Conservation (phyloP, 2,888 invertebrate species). For the Drosophila nr. medialis region DNA sequence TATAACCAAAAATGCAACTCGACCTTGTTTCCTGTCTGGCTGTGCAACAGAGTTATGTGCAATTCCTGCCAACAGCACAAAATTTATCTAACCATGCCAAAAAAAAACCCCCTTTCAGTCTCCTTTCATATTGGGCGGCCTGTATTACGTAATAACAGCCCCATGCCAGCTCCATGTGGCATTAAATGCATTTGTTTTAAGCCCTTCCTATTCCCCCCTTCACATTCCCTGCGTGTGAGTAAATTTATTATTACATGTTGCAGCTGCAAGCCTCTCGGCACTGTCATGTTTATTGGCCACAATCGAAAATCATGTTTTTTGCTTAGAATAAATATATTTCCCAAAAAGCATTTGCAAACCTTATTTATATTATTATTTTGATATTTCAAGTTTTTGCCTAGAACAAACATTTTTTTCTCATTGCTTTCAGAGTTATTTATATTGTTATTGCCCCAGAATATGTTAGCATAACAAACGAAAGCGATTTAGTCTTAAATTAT, state of each 20-base stretch:
- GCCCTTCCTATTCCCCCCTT: constrained; percentile 2
- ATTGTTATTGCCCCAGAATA: neutral
- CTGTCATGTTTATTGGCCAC: constrained; percentile 7
- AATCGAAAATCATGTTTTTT: constrained; percentile 6
- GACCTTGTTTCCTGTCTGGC: constrained; percentile 17
- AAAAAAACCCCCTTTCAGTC: constrained; percentile 5
- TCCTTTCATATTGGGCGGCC: neutral
- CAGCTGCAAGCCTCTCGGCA: constrained; percentile 3
- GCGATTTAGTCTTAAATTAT: neutral
- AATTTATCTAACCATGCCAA: constrained; percentile 21
- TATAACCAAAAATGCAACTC: constrained; percentile 58
- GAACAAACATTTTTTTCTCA: neutral
- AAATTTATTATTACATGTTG: constrained; percentile 51
- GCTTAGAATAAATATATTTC: constrained; percentile 6
- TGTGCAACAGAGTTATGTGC: constrained; percentile 16
- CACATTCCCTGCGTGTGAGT: constrained; percentile 24
- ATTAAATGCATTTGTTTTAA: constrained; percentile 29
- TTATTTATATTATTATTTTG: neutral
- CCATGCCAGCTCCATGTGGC: constrained; percentile 40
- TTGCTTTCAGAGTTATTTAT: neutral
- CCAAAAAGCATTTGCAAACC: neutral
- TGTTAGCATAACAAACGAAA: neutral
- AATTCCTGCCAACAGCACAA: constrained; percentile 8
- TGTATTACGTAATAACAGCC: constrained; percentile 3
- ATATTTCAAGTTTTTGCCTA: neutral